These are phyloP conservation scores for Eumacrocentrus americanus DNA, from an alignment of 2,888 invertebrate genomes.

Conservation along the genomic window DNA sequence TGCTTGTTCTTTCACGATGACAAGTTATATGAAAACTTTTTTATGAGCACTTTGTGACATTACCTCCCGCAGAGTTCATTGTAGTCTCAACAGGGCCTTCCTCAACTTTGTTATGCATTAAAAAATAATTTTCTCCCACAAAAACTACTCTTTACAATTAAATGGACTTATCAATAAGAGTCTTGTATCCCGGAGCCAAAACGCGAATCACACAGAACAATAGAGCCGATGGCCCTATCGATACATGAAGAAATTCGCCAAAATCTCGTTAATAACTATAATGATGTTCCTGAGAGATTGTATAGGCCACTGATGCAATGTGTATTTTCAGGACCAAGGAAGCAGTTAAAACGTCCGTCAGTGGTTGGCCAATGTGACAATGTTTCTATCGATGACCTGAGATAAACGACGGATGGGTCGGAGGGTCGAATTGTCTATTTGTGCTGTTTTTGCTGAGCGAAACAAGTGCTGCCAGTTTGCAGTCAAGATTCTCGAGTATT, in stretches of 20 bases:
- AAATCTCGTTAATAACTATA: not conserved
- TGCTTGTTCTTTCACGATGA: no score
- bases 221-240: not conserved
- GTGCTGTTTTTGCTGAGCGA: not conserved
- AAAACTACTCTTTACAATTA: not conserved
- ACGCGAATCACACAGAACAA: not conserved
- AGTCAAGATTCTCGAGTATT: constrained; percentile 12
- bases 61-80: no score
- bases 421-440: not conserved
- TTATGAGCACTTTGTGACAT: no score
- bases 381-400: constrained; percentile 13
- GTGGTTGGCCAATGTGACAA: constrained; percentile 7
- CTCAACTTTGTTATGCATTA: no score
- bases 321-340: not conserved
- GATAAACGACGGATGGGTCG: not conserved
- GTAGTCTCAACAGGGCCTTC: no score
- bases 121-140: not conserved
- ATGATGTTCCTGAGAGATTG: not conserved
- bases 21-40: no score
- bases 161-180: not conserved
- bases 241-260: not conserved
- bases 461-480: constrained; percentile 10
- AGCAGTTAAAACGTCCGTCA: not conserved
- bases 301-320: not conserved
- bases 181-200: constrained; percentile 9